phyloP scores from a whole-genome alignment of 2,797 vertebrate species.

The Tapirus indicus region DNA sequence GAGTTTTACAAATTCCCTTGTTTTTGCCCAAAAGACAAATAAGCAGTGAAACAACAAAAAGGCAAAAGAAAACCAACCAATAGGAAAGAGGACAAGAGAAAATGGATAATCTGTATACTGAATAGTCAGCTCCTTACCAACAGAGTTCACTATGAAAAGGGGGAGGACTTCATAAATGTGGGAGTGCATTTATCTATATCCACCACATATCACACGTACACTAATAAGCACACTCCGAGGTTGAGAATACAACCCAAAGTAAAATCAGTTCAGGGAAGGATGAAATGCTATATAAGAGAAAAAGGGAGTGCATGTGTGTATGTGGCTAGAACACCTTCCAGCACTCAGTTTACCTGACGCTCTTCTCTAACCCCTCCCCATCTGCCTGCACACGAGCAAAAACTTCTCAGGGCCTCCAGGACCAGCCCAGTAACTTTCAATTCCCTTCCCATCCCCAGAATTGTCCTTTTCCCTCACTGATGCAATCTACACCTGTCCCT shows the following conservation, averaged over 20 bases:
- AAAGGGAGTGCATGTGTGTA: fast-evolving
- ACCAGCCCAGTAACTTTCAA: neutral
- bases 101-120: no score
- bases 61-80: neutral
- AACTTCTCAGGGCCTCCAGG: neutral
- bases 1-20: neutral
- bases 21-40: conserved; percentile 18
- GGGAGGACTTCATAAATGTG: fast-evolving
- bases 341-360: no score
- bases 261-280: fast-evolving
- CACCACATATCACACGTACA: fast-evolving
- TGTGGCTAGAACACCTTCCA: neutral
- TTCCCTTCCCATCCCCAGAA: neutral
- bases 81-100: neutral
- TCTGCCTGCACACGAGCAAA: fast-evolving
- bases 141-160: neutral
- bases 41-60: neutral
- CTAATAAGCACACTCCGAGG: neutral
- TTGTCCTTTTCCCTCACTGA: neutral
- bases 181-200: no score
- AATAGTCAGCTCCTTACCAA: neutral
- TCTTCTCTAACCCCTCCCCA: neutral
- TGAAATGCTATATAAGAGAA: neutral
- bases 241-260: neutral
- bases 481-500: neutral